Evolutionary conservation across 2,888 invertebrate genomes (phyloP).

Genomic region (Dinocampus coccinellae): DNA sequence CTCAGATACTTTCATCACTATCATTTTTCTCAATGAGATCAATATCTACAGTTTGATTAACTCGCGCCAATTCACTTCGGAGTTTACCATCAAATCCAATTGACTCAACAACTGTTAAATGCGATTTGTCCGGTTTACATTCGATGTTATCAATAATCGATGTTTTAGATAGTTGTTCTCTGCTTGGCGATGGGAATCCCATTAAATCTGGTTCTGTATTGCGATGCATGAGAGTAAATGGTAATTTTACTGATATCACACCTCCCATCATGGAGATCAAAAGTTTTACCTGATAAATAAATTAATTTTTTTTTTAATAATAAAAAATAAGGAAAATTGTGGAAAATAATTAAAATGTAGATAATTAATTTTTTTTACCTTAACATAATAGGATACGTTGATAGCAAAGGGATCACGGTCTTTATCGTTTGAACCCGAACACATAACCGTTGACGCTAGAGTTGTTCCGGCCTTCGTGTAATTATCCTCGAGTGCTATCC

Average conservation of each 20-base stretch:
- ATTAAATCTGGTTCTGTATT: constrained; percentile 75
- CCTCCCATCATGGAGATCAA: constrained; percentile 86
- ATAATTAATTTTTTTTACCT: constrained; percentile 70
- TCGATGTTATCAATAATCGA: constrained; percentile 13
- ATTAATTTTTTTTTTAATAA: too few relatives aligned
- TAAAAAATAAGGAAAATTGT: not conserved
- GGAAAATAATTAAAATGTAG: constrained; percentile 11
- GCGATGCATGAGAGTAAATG: constrained; percentile 84
- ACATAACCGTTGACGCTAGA: constrained; percentile 74
- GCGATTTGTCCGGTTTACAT: constrained; percentile 40
- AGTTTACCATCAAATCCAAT: constrained; percentile 16
- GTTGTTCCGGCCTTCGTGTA: constrained; percentile 74
- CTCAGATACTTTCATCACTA: constrained; percentile 60
- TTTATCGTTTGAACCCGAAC: constrained; percentile 73
- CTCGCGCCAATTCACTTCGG: constrained; percentile 18
- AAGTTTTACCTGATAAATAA: constrained; percentile 74
- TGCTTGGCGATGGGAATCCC: constrained; percentile 68
- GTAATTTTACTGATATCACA: constrained; percentile 82
- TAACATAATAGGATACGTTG: constrained; percentile 92
- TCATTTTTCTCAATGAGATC: constrained; percentile 62
- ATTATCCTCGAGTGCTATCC: constrained; percentile 91
- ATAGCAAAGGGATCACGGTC: constrained; percentile 89
- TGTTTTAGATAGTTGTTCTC: constrained; percentile 39
- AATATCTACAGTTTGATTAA: constrained; percentile 50
- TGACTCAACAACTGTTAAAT: constrained; percentile 8